These are phyloP conservation scores for Salpingus planirostris DNA, from an alignment of 2,888 invertebrate species.

Conservation along the genomic window DNA sequence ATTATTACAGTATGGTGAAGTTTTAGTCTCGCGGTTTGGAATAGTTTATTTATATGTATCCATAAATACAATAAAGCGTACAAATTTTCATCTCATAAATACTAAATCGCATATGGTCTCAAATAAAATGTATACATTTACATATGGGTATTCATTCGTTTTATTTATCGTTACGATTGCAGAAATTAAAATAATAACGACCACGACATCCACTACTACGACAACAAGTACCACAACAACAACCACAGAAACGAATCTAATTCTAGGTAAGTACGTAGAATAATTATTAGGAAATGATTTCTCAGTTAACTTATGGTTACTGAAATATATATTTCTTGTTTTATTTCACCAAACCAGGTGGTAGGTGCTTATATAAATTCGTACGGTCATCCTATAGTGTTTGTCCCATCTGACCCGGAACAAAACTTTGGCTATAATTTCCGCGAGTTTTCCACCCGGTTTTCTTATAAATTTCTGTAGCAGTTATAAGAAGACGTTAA, in stretches of 20 bases:
- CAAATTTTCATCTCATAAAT: background rate
- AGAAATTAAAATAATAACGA: conserved; percentile 40
- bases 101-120: too few species aligned
- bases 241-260: conserved; percentile 25
- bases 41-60: background rate
- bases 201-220: conserved; percentile 33
- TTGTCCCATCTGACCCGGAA: too few species aligned
- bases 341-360: background rate
- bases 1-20: too few species aligned
- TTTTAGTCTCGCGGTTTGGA: too few species aligned
- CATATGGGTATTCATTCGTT: conserved; percentile 2
- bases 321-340: background rate
- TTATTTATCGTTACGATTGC: conserved; percentile 17
- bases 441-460: too few species aligned
- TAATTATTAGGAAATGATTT: background rate
- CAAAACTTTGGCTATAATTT: background rate
- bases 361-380: background rate
- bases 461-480: too few species aligned
- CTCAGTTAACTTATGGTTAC: background rate
- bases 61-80: background rate
- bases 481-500: too few species aligned
- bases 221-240: conserved; percentile 22
- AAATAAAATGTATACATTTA: too few species aligned
- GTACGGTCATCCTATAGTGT: background rate
- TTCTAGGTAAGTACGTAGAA: conserved; percentile 28